These are phyloP conservation scores for Neomonachus schauinslandi DNA, from an alignment of 2,113 vertebrate genomes.

Conservation along the genomic window DNA sequence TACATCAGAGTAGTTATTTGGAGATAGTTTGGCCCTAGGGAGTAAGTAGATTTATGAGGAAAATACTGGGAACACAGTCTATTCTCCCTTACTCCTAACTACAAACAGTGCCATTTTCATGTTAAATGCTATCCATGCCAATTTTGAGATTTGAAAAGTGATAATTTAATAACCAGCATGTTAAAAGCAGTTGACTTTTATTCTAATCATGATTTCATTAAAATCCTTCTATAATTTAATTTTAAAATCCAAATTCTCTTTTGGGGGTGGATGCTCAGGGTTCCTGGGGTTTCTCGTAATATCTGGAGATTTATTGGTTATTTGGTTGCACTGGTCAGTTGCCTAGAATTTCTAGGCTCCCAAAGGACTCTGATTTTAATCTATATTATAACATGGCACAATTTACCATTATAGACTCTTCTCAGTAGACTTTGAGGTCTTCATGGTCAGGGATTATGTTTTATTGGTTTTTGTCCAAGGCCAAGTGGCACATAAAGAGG, in stretches of 20 bases:
- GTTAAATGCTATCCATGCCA: not conserved
- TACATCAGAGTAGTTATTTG: not conserved
- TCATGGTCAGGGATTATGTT: not conserved
- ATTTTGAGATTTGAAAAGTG: not conserved
- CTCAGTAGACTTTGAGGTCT: not conserved
- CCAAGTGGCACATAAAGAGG: not conserved
- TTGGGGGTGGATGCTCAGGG: not conserved
- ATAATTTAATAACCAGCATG: not conserved
- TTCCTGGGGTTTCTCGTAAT: not conserved
- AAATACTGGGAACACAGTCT: not conserved
- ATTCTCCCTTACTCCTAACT: not conserved
- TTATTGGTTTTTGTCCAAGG: not conserved
- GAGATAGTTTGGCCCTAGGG: not conserved
- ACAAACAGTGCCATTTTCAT: not conserved
- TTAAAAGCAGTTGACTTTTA: not conserved
- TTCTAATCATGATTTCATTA: conserved; percentile 5
- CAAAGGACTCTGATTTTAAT: conserved; percentile 40
- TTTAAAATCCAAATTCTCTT: not conserved
- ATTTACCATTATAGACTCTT: conserved; percentile 28
- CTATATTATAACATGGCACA: not conserved
- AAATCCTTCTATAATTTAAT: not conserved
- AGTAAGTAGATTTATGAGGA: not conserved
- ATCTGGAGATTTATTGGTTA: not conserved
- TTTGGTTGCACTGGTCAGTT: not conserved
- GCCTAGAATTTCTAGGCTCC: not conserved